Base-by-base conservation (phyloP, 2,888 invertebrate genomes). In the Podotricha telesiphe region DNA sequence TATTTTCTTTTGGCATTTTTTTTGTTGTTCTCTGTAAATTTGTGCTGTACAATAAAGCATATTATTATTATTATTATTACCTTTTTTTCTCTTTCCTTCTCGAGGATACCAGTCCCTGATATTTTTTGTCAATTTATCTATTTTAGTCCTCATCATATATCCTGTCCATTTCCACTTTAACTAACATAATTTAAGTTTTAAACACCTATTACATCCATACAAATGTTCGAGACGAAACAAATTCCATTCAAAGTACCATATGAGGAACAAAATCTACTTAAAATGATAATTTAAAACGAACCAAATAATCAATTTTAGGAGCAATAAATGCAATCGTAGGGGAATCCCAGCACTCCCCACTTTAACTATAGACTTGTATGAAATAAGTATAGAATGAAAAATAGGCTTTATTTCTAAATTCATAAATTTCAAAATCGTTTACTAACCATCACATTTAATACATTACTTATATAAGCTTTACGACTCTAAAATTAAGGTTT, bases 241-340 rank as follows among this genome's bases (percentile, higher is more conserved):
- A 28, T 28, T 4, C 28, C 28, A 28, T 28, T 10, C 3, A 37
- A 37, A 37, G 37, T 6, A 10, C 1, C 47, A 45, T 51, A 34
- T 15, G 19, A 47, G 51, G 64, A 50, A 58, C 48, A 20, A 58
- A 63, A 65, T 58, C 65, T 55, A 68, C 51, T 68, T 55, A 66
- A 72, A 50, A 70, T 68, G 68, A 68, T 72, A 68, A 72, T 71
- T 55, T 48, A 62, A 63, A 66, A 42, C 64, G 42, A 53, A 63
- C 34, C 64, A 70, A 70, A 70, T 71, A 71, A 70, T 73, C 72
- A 72, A 73, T 75, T 72, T 72, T 62, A 61, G 22, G 34, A 28
- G 55, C 65, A 67, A 70, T 72, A 74, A 72, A 73, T 67, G 73
- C 71, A 71, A 65, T 73, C 63, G 69, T 58, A 47, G 69, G 70